Evolutionary conservation across 2,113 vertebrate species (phyloP).

Genomic region (Oncorhynchus masou): DNA sequence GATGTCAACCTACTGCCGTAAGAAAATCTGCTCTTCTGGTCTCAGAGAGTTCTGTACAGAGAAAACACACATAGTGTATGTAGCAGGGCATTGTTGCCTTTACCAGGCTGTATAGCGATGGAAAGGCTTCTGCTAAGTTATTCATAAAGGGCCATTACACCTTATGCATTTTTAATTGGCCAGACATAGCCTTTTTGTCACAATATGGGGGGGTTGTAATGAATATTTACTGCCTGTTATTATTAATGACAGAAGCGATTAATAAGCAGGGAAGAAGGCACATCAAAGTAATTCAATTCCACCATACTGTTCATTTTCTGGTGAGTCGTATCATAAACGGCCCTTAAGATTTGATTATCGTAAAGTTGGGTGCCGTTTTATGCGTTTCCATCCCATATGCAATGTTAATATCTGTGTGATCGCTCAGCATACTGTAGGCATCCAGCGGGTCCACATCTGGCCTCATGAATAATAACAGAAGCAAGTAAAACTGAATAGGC

Average conservation of each 20-base stretch:
- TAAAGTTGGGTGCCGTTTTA: slow-evolving; percentile 24
- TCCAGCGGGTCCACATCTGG: slow-evolving; percentile 8
- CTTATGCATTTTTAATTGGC: slow-evolving; percentile 94
- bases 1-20: background rate
- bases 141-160: slow-evolving; percentile 96
- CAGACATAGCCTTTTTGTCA: slow-evolving; percentile 92
- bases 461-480: slow-evolving; percentile 27
- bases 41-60: background rate
- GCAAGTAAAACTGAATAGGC: slow-evolving; percentile 13
- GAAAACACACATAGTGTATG: slow-evolving; percentile 27
- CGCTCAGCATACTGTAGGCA: background rate
- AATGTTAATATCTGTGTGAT: slow-evolving; percentile 10
- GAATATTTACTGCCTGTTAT: slow-evolving; percentile 88
- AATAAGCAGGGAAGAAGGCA: slow-evolving; percentile 82
- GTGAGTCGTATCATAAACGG: slow-evolving; percentile 26
- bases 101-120: slow-evolving; percentile 58
- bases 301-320: slow-evolving; percentile 59
- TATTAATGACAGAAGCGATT: slow-evolving; percentile 85
- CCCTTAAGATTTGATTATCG: slow-evolving; percentile 36
- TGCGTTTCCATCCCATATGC: slow-evolving; percentile 17
- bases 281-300: slow-evolving; percentile 81
- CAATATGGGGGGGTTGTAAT: slow-evolving; percentile 86
- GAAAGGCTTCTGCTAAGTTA: slow-evolving; percentile 87
- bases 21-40: background rate
- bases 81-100: slow-evolving; percentile 32